Percentiles rank a stretch among this genome's conserved stretches.
phyloP scores from a whole-genome alignment of 1,140 invertebrate species.

The Meteorus sp. region DNA sequence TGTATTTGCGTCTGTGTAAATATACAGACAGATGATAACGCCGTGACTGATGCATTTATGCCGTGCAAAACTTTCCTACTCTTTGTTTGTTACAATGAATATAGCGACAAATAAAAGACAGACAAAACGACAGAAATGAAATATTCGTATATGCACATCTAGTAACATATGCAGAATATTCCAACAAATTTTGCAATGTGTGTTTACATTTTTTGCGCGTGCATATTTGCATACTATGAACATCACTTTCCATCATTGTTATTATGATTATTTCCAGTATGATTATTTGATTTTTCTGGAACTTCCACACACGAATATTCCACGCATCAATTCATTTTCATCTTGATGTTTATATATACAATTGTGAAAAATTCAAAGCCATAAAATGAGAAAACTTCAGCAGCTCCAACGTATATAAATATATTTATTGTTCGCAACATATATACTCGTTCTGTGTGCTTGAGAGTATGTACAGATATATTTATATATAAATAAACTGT shows the following conservation, averaged over 20 bases:
- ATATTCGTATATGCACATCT: too few relatives aligned
- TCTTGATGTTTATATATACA: too few relatives aligned
- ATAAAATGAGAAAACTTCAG: slow-evolving; percentile 6
- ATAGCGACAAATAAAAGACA: slow-evolving; percentile 4
- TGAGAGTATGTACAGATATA: not conserved
- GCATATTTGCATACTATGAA: not conserved
- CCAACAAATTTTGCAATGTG: slow-evolving; percentile 1
- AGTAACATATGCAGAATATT: too few relatives aligned
- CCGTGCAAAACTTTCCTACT: slow-evolving; percentile 11
- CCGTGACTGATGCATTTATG: slow-evolving; percentile 18
- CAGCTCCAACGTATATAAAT: not conserved
- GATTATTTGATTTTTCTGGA: not conserved
- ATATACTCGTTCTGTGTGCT: not conserved
- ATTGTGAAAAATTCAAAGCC: slow-evolving; percentile 3
- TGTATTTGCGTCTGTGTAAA: too few relatives aligned
- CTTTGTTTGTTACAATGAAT: not conserved
- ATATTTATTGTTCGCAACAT: slow-evolving; percentile 6
- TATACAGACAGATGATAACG: slow-evolving; percentile 15
- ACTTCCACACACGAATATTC: not conserved
- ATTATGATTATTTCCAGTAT: not conserved
- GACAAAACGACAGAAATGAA: slow-evolving; percentile 11
- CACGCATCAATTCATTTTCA: slow-evolving; percentile 10
- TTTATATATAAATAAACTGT: not conserved
- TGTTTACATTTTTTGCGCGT: not conserved
- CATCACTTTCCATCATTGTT: not conserved